These are phyloP conservation scores for Erithacus rubecula DNA, from an alignment of 2,797 vertebrate species.

Conservation along the genomic window DNA sequence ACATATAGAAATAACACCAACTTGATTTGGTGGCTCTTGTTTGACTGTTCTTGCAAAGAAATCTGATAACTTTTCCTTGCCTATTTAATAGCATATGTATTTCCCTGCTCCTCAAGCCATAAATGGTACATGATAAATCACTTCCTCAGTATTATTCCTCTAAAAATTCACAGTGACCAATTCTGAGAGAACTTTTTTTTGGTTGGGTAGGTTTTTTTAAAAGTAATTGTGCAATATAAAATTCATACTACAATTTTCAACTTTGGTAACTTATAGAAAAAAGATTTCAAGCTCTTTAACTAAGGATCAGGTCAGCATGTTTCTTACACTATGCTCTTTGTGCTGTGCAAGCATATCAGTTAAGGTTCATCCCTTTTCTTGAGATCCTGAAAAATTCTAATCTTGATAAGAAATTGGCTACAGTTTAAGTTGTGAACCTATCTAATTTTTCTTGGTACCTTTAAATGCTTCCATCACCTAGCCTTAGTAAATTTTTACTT, in stretches of 20 bases:
- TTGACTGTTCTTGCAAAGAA: conserved; percentile 50
- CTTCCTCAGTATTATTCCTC: background rate
- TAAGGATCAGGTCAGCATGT: background rate
- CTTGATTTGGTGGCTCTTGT: conserved; percentile 58
- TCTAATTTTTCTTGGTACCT: background rate
- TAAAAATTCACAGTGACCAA: conserved; percentile 39
- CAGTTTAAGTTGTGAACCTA: conserved; percentile 1
- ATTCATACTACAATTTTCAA: conserved; percentile 16
- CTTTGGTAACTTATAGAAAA: conserved; percentile 42
- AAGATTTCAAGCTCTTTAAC: background rate
- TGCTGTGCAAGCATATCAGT: conserved; percentile 35
- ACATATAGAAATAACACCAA: conserved; percentile 54
- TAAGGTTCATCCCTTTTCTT: background rate
- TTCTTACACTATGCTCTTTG: background rate
- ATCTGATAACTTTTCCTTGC: background rate
- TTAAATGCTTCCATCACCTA: background rate
- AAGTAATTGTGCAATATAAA: conserved; percentile 22
- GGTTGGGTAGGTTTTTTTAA: background rate
- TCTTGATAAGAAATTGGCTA: background rate
- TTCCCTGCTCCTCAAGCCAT: background rate
- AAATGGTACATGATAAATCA: background rate
- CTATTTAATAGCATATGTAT: conserved; percentile 50
- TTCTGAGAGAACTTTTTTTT: background rate
- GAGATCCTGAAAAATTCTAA: conserved; percentile 3
- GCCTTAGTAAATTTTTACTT: background rate